A percentile compares a stretch with the other conserved stretches of the same genome.
These are phyloP conservation scores for Mus caroli DNA, from an alignment of 2,797 vertebrate species.

Conservation along the genomic window DNA sequence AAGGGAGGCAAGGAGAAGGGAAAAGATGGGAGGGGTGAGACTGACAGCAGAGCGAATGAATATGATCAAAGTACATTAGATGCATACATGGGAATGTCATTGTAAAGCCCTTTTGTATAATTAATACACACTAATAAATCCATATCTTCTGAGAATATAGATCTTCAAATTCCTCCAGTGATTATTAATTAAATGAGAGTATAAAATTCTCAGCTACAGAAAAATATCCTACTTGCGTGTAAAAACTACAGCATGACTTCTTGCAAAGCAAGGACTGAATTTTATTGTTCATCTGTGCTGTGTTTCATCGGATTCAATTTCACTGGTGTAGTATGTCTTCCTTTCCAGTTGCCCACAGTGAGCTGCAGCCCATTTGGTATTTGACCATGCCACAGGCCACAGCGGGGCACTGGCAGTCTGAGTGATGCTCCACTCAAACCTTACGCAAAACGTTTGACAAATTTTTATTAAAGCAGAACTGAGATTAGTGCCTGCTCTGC, in stretches of 20 bases:
- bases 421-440: constrained; percentile 26
- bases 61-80: not conserved
- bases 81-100: not conserved
- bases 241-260: constrained; percentile 13
- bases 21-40: not conserved
- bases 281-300: not conserved
- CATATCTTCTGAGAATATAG: not conserved
- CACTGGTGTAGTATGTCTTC: constrained; percentile 19
- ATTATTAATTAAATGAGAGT: constrained; percentile 1
- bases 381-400: constrained; percentile 26
- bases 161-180: not conserved
- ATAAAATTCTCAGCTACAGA: not conserved
- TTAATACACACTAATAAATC: not conserved
- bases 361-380: constrained; percentile 12
- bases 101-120: not conserved
- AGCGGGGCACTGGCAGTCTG: constrained; percentile 29
- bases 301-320: not conserved
- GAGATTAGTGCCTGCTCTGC: constrained; percentile 67
- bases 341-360: constrained; percentile 40
- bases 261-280: not conserved
- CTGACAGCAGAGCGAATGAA: not conserved
- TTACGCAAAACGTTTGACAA: constrained; percentile 71
- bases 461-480: constrained; percentile 66
- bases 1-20: not conserved
- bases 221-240: constrained; percentile 13